Percentiles rank a stretch among this genome's conserved stretches.
Evolutionary conservation across 35 echinoderm and acorn worm genomes (phyloP).

Genomic region (Apostichopus californicus): DNA sequence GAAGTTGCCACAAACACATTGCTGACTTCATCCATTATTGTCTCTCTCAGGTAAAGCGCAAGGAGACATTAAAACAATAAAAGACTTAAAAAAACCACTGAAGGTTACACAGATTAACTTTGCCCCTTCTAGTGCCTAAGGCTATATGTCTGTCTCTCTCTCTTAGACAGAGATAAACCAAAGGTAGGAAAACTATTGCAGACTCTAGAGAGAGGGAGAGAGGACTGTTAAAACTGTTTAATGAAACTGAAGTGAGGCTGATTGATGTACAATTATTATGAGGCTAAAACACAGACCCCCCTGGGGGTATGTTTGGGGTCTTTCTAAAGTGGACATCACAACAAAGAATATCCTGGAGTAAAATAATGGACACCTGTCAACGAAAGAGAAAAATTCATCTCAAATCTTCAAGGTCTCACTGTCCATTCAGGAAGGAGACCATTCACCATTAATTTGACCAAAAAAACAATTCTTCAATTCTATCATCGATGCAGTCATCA

Average conservation of each 20-base stretch:
- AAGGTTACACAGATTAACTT: neutral
- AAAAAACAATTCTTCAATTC: too few species aligned
- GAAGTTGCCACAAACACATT: too few species aligned
- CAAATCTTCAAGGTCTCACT: too few species aligned
- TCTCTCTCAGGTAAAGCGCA: too few species aligned
- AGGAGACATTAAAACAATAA: neutral
- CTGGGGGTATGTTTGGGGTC: slow-evolving; percentile 18
- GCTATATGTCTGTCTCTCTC: neutral
- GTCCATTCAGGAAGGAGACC: too few species aligned
- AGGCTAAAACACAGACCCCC: neutral
- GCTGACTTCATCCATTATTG: too few species aligned
- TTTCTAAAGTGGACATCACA: neutral
- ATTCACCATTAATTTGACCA: too few species aligned
- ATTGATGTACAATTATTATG: neutral
- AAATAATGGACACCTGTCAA: neutral
- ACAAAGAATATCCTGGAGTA: neutral
- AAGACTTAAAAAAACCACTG: neutral
- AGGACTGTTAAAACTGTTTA: neutral
- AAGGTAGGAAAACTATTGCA: neutral
- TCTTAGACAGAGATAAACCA: neutral
- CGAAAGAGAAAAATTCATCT: too few species aligned
- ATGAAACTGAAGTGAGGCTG: neutral
- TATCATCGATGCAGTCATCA: too few species aligned
- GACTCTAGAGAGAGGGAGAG: neutral
- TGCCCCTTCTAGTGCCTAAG: neutral